Conservation (phyloP, 1,140 invertebrate genomes). For the Pectinophora gossypiella region DNA sequence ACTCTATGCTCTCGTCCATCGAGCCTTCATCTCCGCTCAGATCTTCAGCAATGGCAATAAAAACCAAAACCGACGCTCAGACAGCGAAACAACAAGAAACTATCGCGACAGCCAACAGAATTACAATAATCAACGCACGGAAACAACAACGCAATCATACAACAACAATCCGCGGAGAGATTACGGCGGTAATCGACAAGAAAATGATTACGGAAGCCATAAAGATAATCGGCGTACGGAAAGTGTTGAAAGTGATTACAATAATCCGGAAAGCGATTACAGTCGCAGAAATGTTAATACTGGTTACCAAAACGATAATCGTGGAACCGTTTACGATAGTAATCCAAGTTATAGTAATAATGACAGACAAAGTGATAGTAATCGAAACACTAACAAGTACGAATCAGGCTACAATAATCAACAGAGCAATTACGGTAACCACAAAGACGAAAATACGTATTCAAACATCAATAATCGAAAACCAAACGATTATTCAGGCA, state of each 20-base stretch:
- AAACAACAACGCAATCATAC: neutral
- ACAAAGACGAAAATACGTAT: neutral
- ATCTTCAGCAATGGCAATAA: conserved; percentile 22
- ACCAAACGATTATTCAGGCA: neutral
- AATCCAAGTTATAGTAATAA: neutral
- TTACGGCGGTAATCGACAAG: neutral
- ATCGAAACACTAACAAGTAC: neutral
- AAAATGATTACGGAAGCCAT: neutral
- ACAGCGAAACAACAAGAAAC: neutral
- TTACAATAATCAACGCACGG: neutral
- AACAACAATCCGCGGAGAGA: too few relatives aligned
- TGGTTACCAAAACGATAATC: neutral
- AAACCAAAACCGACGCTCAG: conserved; percentile 3
- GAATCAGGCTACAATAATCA: neutral
- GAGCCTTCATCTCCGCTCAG: conserved; percentile 39
- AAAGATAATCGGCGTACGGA: neutral
- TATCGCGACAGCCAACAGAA: neutral
- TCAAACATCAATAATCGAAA: neutral
- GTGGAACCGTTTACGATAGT: neutral
- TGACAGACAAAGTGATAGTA: neutral
- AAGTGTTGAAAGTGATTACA: neutral
- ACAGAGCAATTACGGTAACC: neutral
- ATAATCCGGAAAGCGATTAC: neutral
- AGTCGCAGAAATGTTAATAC: neutral
- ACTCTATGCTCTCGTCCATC: conserved; percentile 70